A percentile compares a stretch with the other conserved stretches of the same genome.
These are phyloP conservation scores for Oxystoma pomonae DNA, from an alignment of 2,888 invertebrate genomes.

Conservation along the genomic window DNA sequence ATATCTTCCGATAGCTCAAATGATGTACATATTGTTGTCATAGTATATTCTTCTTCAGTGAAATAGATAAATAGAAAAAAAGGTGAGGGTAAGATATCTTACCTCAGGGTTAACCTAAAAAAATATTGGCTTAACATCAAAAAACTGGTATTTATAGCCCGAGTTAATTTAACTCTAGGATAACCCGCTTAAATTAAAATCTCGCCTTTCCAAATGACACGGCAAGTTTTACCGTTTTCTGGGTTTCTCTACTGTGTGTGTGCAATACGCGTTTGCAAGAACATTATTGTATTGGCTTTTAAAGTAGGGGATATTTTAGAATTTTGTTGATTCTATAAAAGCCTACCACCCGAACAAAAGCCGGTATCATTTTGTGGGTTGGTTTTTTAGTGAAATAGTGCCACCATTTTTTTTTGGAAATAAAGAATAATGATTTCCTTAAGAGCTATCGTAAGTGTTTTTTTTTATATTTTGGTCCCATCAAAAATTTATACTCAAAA, in stretches of 20 bases:
- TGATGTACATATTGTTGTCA: too few species aligned
- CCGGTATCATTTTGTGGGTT: background rate
- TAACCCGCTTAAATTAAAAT: too few species aligned
- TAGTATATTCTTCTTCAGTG: too few species aligned
- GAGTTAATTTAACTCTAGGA: too few species aligned
- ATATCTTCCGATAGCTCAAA: too few species aligned
- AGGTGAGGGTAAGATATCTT: too few species aligned
- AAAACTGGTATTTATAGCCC: too few species aligned
- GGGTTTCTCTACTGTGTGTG: background rate
- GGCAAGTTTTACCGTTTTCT: background rate
- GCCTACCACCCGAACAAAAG: background rate
- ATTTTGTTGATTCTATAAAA: background rate
- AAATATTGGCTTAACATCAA: too few species aligned
- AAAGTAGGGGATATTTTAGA: background rate
- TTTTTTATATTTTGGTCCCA: conserved; percentile 1
- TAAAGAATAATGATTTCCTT: conserved; percentile 20
- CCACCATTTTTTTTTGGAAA: background rate
- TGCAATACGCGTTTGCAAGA: background rate
- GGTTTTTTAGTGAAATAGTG: background rate
- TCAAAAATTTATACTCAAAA: too few species aligned
- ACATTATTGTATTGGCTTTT: background rate
- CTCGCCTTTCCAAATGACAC: too few species aligned
- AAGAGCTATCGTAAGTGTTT: conserved; percentile 19
- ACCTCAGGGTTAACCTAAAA: too few species aligned
- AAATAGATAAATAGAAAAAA: too few species aligned